phyloP scores from a whole-genome alignment of 2,888 invertebrate genomes.

The Caenorhabditis afra region DNA sequence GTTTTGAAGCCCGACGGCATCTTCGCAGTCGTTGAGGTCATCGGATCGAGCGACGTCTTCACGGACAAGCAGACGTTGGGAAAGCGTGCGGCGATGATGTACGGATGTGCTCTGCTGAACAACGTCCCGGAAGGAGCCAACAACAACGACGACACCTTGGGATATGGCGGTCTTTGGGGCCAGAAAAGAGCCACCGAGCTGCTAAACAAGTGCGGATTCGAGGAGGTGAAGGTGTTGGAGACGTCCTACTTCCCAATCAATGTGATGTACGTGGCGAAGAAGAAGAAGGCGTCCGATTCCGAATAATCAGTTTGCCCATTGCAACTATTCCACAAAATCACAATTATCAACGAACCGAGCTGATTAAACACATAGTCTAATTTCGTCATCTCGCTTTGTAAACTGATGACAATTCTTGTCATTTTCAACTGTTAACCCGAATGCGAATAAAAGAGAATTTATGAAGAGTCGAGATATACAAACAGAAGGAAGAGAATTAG shows the following conservation, averaged over 20 bases:
- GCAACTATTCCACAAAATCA: too few species aligned
- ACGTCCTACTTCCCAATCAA: conserved; percentile 64
- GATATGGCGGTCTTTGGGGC: conserved; percentile 72
- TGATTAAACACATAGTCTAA: too few species aligned
- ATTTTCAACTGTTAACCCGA: too few species aligned
- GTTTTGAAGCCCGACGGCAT: conserved; percentile 70
- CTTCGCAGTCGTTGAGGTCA: conserved; percentile 73
- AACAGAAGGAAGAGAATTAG: conserved; percentile 7
- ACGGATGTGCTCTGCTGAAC: conserved; percentile 68
- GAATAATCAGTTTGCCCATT: too few species aligned
- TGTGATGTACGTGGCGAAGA: conserved; percentile 55
- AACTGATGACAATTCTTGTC: too few species aligned
- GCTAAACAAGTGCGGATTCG: conserved; percentile 68
- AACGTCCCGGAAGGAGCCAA: conserved; percentile 72
- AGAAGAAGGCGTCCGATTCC: too few species aligned
- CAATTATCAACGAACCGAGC: too few species aligned
- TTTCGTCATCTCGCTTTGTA: too few species aligned
- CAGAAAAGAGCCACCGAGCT: conserved; percentile 57
- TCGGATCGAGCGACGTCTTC: conserved; percentile 60
- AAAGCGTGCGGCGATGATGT: conserved; percentile 44
- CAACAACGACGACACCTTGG: conserved; percentile 60
- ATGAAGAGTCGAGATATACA: conserved; percentile 23
- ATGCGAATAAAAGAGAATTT: too few species aligned
- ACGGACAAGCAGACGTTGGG: conserved; percentile 17
- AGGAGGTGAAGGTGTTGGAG: conserved; percentile 41